Conservation (phyloP, 1,140 invertebrate genomes). For the Drosophila repleta region DNA sequence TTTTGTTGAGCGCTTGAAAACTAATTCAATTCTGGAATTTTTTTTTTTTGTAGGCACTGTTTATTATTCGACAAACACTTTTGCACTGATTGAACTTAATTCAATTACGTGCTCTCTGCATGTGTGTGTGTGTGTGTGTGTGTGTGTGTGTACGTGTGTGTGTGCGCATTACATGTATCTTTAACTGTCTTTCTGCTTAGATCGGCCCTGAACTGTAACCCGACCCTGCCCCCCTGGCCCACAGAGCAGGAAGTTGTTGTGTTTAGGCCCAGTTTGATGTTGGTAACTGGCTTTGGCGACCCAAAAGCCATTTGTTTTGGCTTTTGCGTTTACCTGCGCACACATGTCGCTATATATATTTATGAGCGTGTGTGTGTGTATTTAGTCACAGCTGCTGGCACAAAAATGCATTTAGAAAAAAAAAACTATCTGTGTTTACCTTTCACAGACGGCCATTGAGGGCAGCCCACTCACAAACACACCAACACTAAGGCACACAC, state of each 20-base stretch:
- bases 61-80: constrained; percentile 58
- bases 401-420: constrained; percentile 59
- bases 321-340: constrained; percentile 45
- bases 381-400: constrained; percentile 46
- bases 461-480: constrained; percentile 35
- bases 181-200: neutral
- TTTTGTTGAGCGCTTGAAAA: constrained; percentile 48
- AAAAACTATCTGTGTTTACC: constrained; percentile 70
- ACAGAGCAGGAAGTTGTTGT: constrained; percentile 47
- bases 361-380: constrained; percentile 27
- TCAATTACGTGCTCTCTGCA: constrained; percentile 59
- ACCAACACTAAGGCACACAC: neutral
- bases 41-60: constrained; percentile 21
- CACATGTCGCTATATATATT: constrained; percentile 44
- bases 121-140: constrained; percentile 29
- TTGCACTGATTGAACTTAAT: constrained; percentile 75
- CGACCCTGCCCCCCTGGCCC: constrained; percentile 15
- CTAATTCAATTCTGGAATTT: constrained; percentile 69
- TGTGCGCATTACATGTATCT: constrained; percentile 53
- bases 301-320: constrained; percentile 52
- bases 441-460: constrained; percentile 49
- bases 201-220: constrained; percentile 36
- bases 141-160: constrained; percentile 11
- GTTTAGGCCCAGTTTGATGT: constrained; percentile 25
- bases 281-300: constrained; percentile 5